Base-by-base conservation (phyloP, 2,888 invertebrate genomes). In the Drepanosiphum platanoidis region DNA sequence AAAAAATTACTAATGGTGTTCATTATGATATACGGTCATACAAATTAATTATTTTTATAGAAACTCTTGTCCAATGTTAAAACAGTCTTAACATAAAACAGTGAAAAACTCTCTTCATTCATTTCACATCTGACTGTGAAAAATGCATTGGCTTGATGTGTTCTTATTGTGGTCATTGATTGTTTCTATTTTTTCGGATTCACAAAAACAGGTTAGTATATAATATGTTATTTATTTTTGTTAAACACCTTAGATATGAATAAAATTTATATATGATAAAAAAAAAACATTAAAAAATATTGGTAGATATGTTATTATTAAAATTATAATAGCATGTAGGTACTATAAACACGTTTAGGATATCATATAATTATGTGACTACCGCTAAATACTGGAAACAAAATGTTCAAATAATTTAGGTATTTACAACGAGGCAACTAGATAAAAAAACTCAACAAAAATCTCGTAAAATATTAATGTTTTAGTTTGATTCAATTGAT, bases 121-220 rank as follows among this genome's bases (percentile, higher is more conserved):
- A 22, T 32, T 74, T n/a, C 27, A 46, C 42, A 18, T 72, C 30
- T 1, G 32, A 30, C 72, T 5, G 30, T 74, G 9, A 74, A 5
- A 74, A n/a, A 75, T 75, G 75, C 39, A 58, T 13, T 58, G 32
- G 75, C 34, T 75, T 34, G 5, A 4, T 5, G 7, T 34, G 22
- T 58, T 32, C 22, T 34, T 58, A 4, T 34, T 75, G 5, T 34
- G 58, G 22, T 75, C 34, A n/a, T 8, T 75, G 15, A 58, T 58
- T 13, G 34, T 7, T n/a, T n/a, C 34, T 13, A 52, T 46, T 52
- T n/a, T 58, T 34, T 52, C 34, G n/a, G 15, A 13, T 58, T n/a
- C 13, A 58, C 34, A 32, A 74, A 34, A 58, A 34, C n/a, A 32
- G 32, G 75, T 75, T 58, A 75, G 75, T 75, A 22, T 39, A 8